Base-by-base conservation (phyloP, 2,113 vertebrate species). In the Galemys pyrenaicus region DNA sequence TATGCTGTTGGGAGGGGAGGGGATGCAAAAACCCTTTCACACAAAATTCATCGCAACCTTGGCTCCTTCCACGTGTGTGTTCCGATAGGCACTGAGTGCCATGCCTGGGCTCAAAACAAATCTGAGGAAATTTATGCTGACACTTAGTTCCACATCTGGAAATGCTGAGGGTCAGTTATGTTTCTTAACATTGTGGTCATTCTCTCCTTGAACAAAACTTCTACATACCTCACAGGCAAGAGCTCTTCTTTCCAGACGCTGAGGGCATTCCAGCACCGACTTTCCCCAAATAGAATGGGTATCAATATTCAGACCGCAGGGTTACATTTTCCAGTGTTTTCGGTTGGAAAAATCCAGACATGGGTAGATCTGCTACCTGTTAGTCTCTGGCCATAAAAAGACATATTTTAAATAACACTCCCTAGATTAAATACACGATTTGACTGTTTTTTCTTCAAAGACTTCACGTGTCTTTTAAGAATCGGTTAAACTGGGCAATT, bases 61-160 rank as follows among this genome's bases (percentile, higher is more conserved):
- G 28, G 93, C 62, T 62, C 97, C 95, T 96, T 97, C 97, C 97
- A 96, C 97, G 95, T 97, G 97, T 97, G 98, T 97, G 54, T 56
- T 98, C 94, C 37, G 30, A 94, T 87, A 85, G 32, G 74, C 0
- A 0, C 58, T 87, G 70, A 26, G 92, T 74, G 94, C 97, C 95
- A 88, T 70, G 85, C 88, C 74, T 16, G 1, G 87, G 67, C 84
- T 79, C 84, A 60, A 96, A 96, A 96, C 65, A 41, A 86, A 96
- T 95, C 97, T 97, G 94, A 94, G 94, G 94, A 96, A 90, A 97
- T 95, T 91, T 96, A 97, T 35, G 86, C 92, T 19, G 16, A 95
- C 89, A 49, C 80, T 78, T 83, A 46, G 90, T 95, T 96, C 91
- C 97, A 97, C 98, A 98, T 97, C 98, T 98, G 98, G 98, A 98